Evolutionary conservation across 2,797 vertebrate species (phyloP).

Genomic region (Manis pentadactyla): DNA sequence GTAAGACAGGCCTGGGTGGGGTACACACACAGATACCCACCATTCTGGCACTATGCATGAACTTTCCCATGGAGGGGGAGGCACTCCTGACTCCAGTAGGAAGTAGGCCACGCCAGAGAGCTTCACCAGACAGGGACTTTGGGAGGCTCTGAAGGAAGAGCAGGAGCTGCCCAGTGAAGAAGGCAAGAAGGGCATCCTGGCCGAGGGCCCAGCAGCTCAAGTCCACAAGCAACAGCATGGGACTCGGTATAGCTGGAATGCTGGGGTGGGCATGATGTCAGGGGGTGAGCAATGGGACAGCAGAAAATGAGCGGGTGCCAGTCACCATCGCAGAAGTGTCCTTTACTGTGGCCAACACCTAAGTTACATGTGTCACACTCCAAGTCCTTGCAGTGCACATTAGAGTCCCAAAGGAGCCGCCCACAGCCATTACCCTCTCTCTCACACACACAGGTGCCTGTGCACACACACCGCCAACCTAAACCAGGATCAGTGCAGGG

Average conservation of each 20-base stretch:
- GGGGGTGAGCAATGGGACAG: not conserved
- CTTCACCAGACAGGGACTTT: not conserved
- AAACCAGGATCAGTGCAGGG: not conserved
- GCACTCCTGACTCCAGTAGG: not conserved
- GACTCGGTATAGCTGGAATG: fast-evolving
- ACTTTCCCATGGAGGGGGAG: not conserved
- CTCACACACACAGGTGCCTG: not conserved
- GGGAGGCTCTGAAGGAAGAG: not conserved
- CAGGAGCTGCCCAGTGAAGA: not conserved
- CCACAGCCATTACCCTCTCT: not conserved
- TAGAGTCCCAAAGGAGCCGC: not conserved
- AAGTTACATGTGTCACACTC: not conserved
- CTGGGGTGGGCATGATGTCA: fast-evolving
- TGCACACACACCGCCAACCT: too few species aligned
- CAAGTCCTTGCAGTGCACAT: not conserved
- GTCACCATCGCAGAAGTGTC: not conserved
- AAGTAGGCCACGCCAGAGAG: not conserved
- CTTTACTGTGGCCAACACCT: not conserved
- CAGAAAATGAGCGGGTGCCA: not conserved
- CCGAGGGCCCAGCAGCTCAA: fast-evolving
- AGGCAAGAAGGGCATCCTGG: not conserved
- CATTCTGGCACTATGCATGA: not conserved
- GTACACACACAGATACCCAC: not conserved
- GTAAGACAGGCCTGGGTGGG: not conserved
- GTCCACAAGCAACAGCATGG: fast-evolving